Evolutionary conservation across 2,888 invertebrate genomes (phyloP).

Genomic region (Diloba caeruleocephala): DNA sequence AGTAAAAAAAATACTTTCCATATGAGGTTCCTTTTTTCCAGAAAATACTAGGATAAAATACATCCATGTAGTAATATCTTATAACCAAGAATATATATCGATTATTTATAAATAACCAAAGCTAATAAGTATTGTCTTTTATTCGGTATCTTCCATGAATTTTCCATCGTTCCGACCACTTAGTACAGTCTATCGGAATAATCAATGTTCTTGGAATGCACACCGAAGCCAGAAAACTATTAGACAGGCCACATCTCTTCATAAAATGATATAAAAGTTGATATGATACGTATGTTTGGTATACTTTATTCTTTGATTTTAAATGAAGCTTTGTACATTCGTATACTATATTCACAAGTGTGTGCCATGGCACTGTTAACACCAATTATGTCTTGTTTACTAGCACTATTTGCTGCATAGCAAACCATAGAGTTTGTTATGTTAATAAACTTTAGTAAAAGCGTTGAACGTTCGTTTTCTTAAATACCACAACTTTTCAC

Average conservation of each 20-base stretch:
- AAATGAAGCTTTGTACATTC: too few relatives aligned
- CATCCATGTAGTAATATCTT: too few relatives aligned
- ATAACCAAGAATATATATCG: too few relatives aligned
- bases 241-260: too few relatives aligned
- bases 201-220: too few relatives aligned
- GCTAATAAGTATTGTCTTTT: slow-evolving; percentile 9
- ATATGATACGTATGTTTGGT: too few relatives aligned
- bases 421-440: slow-evolving; percentile 28
- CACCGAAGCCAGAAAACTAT: too few relatives aligned
- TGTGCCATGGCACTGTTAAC: slow-evolving; percentile 19
- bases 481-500: slow-evolving; percentile 40
- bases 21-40: background rate
- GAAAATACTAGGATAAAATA: background rate
- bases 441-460: too few relatives aligned
- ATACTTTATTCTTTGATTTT: too few relatives aligned
- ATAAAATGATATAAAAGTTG: too few relatives aligned
- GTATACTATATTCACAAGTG: background rate
- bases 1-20: slow-evolving; percentile 30
- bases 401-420: slow-evolving; percentile 17
- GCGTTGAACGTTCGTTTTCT: slow-evolving; percentile 28
- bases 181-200: background rate
- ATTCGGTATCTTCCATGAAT: slow-evolving; percentile 4
- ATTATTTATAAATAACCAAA: slow-evolving; percentile 1
- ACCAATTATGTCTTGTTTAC: slow-evolving; percentile 11
- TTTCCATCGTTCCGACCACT: background rate